These are phyloP conservation scores for Bovichtus variegatus DNA, from an alignment of 2,797 vertebrate genomes.

Conservation along the genomic window DNA sequence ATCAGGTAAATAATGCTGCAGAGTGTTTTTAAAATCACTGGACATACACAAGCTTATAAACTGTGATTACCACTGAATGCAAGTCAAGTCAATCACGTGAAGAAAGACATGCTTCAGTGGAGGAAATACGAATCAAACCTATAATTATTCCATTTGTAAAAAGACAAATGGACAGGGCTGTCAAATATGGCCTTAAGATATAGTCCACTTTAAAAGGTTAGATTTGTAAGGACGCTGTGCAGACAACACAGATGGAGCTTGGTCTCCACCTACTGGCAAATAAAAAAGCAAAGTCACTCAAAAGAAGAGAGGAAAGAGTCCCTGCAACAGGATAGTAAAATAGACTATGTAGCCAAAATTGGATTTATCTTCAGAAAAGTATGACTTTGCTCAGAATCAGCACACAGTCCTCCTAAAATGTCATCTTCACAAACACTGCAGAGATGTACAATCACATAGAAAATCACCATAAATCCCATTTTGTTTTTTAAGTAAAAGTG, in stretches of 20 bases:
- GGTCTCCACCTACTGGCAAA: constrained; percentile 88
- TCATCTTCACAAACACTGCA: constrained; percentile 24
- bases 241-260: constrained; percentile 75
- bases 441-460: neutral
- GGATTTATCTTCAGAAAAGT: constrained; percentile 18
- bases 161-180: constrained; percentile 68
- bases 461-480: constrained; percentile 11
- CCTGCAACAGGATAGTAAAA: constrained; percentile 15
- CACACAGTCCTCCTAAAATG: constrained; percentile 2
- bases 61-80: constrained; percentile 41
- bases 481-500: neutral
- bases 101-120: constrained; percentile 38
- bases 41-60: constrained; percentile 56
- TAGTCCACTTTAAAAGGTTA: constrained; percentile 71
- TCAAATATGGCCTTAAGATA: constrained; percentile 68
- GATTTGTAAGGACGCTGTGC: constrained; percentile 54
- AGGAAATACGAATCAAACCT: constrained; percentile 47
- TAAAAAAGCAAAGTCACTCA: constrained; percentile 48
- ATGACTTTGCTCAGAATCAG: constrained; percentile 6
- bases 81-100: constrained; percentile 55
- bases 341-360: neutral
- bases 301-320: constrained; percentile 13
- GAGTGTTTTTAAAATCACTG: constrained; percentile 34
- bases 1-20: constrained; percentile 21
- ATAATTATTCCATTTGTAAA: constrained; percentile 75